A percentile compares a stretch with the other conserved stretches of the same genome.
Conservation (phyloP, 2,888 invertebrate genomes). For the Stictocephala bisonia region DNA sequence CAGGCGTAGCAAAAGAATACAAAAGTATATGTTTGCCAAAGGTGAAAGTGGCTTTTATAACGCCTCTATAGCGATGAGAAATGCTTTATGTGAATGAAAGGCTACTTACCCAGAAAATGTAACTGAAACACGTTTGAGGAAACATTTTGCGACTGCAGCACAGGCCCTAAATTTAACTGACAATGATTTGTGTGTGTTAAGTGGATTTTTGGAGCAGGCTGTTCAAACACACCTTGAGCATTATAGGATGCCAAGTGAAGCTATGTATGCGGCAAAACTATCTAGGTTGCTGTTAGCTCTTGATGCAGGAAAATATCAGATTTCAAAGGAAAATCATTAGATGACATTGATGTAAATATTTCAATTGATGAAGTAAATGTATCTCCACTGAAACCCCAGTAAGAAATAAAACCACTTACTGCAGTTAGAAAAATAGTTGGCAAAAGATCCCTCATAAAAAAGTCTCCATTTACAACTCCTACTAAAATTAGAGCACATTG, state of each 20-base stretch:
- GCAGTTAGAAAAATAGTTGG: neutral
- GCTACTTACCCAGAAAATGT: neutral
- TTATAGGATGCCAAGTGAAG: constrained; percentile 1
- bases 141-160: neutral
- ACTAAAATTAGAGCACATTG: neutral
- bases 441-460: neutral
- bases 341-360: too few relatives aligned
- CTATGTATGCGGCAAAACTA: neutral
- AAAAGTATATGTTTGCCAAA: too few relatives aligned
- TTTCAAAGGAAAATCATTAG: too few relatives aligned
- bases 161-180: neutral
- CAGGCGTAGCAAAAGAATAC: too few relatives aligned
- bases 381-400: neutral
- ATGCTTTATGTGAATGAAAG: neutral
- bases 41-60: neutral
- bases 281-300: neutral
- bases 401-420: neutral
- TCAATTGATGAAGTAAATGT: too few relatives aligned
- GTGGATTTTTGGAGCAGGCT: neutral
- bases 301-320: neutral
- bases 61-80: neutral
- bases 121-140: neutral
- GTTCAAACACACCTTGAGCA: neutral
- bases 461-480: neutral
- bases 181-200: neutral